phyloP scores from a whole-genome alignment of 1,140 invertebrate species.

The Euschistus heros region DNA sequence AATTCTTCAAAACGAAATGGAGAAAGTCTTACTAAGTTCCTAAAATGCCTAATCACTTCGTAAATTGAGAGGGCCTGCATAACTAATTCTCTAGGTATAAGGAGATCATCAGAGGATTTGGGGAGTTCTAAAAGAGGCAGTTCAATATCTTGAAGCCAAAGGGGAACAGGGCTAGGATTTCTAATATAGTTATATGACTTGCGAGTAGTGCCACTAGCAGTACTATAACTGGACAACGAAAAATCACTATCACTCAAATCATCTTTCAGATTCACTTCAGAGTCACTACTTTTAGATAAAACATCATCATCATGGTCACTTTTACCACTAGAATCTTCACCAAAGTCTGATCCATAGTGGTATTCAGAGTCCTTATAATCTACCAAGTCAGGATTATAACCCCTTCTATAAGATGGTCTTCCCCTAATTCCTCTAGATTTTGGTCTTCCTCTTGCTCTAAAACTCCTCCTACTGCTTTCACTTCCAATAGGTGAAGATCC shows the following conservation, averaged over 20 bases:
- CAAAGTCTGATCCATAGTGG: slow-evolving; percentile 82
- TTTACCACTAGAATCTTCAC: slow-evolving; percentile 71
- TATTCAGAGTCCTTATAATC: slow-evolving; percentile 75
- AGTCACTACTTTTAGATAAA: slow-evolving; percentile 48
- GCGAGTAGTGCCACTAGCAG: slow-evolving; percentile 49
- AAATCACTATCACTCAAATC: slow-evolving; percentile 72
- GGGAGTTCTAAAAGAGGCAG: slow-evolving; percentile 69
- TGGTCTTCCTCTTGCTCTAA: slow-evolving; percentile 34
- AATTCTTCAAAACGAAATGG: slow-evolving; percentile 95
- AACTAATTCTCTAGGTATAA: slow-evolving; percentile 65
- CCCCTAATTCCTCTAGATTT: slow-evolving; percentile 33
- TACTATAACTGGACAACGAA: slow-evolving; percentile 66
- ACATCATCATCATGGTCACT: slow-evolving; percentile 61
- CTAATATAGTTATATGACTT: slow-evolving; percentile 39
- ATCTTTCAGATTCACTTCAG: slow-evolving; percentile 49
- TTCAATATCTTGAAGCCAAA: slow-evolving; percentile 69
- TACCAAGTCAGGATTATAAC: slow-evolving; percentile 59
- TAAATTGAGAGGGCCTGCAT: slow-evolving; percentile 78
- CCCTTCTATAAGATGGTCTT: slow-evolving; percentile 44
- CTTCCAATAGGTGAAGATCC: slow-evolving; percentile 61
- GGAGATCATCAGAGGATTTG: slow-evolving; percentile 78
- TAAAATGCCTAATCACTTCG: slow-evolving; percentile 86
- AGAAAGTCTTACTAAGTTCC: slow-evolving; percentile 76
- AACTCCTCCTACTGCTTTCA: slow-evolving; percentile 55
- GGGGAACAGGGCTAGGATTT: slow-evolving; percentile 70